A percentile compares a stretch with the other conserved stretches of the same genome.
Conservation (phyloP, 2,888 invertebrate species). For the Erebia ligea region DNA sequence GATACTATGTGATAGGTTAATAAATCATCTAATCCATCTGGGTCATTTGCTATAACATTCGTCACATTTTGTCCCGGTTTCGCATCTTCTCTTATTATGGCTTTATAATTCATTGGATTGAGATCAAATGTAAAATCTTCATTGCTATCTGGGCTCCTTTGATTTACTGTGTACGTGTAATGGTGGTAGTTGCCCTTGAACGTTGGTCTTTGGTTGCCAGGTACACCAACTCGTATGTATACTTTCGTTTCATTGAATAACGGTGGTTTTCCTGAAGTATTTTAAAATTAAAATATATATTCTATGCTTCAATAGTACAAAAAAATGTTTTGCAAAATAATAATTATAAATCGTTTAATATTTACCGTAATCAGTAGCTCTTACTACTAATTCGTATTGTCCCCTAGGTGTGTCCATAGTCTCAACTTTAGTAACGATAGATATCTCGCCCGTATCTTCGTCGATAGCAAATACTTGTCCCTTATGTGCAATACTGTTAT, state of each 20-base stretch:
- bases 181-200: slow-evolving; percentile 88
- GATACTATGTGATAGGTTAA: slow-evolving; percentile 87
- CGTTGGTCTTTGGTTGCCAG: slow-evolving; percentile 91
- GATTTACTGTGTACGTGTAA: slow-evolving; percentile 70
- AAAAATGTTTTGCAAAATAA: background rate
- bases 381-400: slow-evolving; percentile 86
- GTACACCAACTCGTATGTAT: slow-evolving; percentile 89
- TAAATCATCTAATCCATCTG: slow-evolving; percentile 88
- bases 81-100: slow-evolving; percentile 88
- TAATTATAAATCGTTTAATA: slow-evolving; percentile 4
- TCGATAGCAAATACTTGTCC: slow-evolving; percentile 87
- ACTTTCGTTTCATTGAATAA: slow-evolving; percentile 86
- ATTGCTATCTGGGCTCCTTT: slow-evolving; percentile 59
- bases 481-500: slow-evolving; percentile 86
- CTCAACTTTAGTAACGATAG: slow-evolving; percentile 84
- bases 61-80: slow-evolving; percentile 87
- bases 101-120: slow-evolving; percentile 88
- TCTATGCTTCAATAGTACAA: background rate
- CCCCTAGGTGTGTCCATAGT: slow-evolving; percentile 90
- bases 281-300: background rate
- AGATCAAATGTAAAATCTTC: slow-evolving; percentile 79
- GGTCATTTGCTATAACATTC: slow-evolving; percentile 88
- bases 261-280: slow-evolving; percentile 81
- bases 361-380: slow-evolving; percentile 88
- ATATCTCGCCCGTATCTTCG: slow-evolving; percentile 87